phyloP scores from a whole-genome alignment of 35 echinoderm and acorn worm genomes.

The Heliocidaris tuberculata region DNA sequence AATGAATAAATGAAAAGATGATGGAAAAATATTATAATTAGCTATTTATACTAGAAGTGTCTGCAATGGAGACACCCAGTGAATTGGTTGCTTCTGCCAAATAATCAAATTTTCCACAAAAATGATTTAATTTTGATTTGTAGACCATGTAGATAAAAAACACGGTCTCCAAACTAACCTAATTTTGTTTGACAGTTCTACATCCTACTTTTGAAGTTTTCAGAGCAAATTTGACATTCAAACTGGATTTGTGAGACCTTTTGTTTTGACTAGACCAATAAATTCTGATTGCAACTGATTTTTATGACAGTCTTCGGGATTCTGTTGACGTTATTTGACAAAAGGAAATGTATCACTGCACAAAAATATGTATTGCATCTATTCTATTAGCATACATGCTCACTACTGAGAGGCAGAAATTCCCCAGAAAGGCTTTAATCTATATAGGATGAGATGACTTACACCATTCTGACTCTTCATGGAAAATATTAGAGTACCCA shows the following conservation, averaged over 20 bases:
- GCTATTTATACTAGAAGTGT: not conserved
- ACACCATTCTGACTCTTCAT: too few relatives aligned
- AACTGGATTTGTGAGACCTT: not conserved
- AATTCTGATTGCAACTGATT: not conserved
- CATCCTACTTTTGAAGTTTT: not conserved
- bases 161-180: not conserved
- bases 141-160: not conserved
- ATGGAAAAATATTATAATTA: not conserved
- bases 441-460: too few relatives aligned
- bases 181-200: not conserved
- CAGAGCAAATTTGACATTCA: not conserved
- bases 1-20: not conserved
- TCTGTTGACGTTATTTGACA: not conserved
- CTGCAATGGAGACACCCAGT: not conserved
- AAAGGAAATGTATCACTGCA: not conserved
- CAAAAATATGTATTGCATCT: not conserved
- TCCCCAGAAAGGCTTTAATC: too few relatives aligned
- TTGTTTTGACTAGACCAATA: not conserved
- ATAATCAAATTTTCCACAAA: not conserved
- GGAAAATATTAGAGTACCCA: too few relatives aligned
- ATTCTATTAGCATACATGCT: too few relatives aligned
- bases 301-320: not conserved
- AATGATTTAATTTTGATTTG: not conserved
- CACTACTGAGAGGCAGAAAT: too few relatives aligned
- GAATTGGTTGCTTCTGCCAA: not conserved